A percentile compares a stretch with the other conserved stretches of the same genome.
phyloP scores from a whole-genome alignment of 2,113 vertebrate genomes.

The Choloepus hoffmanni region DNA sequence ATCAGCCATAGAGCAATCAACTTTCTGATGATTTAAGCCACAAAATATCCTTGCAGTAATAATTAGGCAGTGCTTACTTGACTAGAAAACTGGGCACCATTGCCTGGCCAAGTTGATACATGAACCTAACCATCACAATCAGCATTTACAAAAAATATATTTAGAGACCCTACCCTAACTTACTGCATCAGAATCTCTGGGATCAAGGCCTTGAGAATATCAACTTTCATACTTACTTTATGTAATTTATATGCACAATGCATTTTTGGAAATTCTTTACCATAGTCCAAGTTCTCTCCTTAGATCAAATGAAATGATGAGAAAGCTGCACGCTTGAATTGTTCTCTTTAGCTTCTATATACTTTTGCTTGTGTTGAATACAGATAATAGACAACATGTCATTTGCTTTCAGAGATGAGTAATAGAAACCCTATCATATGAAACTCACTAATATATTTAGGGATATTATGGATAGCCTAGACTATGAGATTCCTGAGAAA shows the following conservation, averaged over 20 bases:
- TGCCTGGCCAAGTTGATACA: no score
- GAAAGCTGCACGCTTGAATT: neutral
- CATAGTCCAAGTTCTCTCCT: neutral
- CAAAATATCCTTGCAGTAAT: no score
- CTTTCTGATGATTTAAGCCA: no score
- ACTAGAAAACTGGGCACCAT: no score
- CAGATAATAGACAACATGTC: neutral
- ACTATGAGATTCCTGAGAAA: neutral
- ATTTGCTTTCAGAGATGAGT: neutral
- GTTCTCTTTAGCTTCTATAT: neutral
- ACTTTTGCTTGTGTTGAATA: neutral
- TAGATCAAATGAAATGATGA: slow-evolving; percentile 14
- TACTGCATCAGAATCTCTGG: neutral
- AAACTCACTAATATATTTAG: neutral
- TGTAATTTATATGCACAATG: neutral
- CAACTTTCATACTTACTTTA: neutral
- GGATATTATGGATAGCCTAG: neutral
- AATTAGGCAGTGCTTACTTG: no score
- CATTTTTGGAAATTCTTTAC: slow-evolving; percentile 10
- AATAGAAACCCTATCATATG: neutral
- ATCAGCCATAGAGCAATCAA: no score
- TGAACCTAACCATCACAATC: no score
- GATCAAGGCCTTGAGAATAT: slow-evolving; percentile 31
- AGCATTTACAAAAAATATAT: neutral
- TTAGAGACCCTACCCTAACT: neutral